Evolutionary conservation across 1,140 invertebrate species (phyloP).

Genomic region (Pseudachorutes palmiensis): DNA sequence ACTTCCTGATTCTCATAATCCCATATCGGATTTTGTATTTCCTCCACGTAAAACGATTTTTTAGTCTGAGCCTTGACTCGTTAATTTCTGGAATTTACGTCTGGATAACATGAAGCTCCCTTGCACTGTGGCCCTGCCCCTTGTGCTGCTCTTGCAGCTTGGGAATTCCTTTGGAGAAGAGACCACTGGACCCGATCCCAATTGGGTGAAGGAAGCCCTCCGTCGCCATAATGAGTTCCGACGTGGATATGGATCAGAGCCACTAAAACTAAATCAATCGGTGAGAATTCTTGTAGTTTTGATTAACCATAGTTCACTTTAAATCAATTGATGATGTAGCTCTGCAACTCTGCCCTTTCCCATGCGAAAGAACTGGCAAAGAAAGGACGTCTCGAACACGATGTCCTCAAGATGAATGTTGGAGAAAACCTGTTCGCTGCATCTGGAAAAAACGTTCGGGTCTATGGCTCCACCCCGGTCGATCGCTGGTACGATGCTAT

Average conservation of each 20-base stretch:
- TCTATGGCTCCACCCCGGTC: conserved; percentile 2
- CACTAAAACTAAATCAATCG: conserved; percentile 12
- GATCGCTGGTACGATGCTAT: conserved; percentile 16
- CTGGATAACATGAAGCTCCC: no score
- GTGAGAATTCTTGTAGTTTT: not conserved
- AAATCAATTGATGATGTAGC: not conserved
- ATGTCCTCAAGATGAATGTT: not conserved
- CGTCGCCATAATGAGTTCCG: conserved; percentile 13
- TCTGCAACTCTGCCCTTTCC: not conserved
- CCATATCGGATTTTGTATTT: no score
- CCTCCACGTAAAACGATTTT: no score
- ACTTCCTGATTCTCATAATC: no score
- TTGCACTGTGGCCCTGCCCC: no score
- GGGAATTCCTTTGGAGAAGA: not conserved
- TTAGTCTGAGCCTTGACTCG: no score
- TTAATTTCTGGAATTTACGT: no score
- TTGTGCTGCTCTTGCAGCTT: no score
- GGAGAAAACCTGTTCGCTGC: conserved; percentile 11
- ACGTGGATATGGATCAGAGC: conserved; percentile 10
- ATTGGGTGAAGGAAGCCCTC: not conserved
- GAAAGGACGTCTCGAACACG: not conserved
- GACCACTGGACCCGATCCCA: not conserved
- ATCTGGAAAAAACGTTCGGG: not conserved
- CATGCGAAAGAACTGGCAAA: not conserved
- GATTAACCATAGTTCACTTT: not conserved